Conservation (phyloP, 2,888 invertebrate genomes). For the Heliconius aoede region DNA sequence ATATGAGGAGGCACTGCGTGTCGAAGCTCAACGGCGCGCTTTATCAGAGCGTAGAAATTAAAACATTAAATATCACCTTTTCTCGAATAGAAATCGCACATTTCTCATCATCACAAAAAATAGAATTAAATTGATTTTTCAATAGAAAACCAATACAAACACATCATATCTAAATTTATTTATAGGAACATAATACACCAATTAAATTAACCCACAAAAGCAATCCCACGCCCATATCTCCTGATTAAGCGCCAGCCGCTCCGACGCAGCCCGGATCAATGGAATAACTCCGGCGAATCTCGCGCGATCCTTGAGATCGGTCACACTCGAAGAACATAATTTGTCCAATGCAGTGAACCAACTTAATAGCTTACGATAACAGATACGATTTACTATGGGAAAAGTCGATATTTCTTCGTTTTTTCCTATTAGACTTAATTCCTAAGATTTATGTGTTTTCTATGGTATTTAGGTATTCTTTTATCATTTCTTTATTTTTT, state of each 20-base stretch:
- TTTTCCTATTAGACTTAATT: neutral
- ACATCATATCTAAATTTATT: no score
- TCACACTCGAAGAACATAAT: conserved; percentile 46
- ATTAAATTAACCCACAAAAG: conserved; percentile 29
- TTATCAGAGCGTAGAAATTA: neutral
- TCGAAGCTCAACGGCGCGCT: no score
- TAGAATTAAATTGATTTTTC: no score
- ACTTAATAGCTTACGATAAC: conserved; percentile 33
- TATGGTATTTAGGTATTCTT: neutral
- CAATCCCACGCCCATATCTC: conserved; percentile 28
- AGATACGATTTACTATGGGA: conserved; percentile 34
- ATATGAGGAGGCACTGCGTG: neutral
- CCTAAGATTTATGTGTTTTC: neutral
- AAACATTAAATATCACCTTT: neutral
- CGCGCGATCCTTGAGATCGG: conserved; percentile 48
- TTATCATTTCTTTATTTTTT: neutral
- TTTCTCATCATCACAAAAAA: no score
- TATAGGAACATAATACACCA: conserved; percentile 10
- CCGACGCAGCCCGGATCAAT: conserved; percentile 44
- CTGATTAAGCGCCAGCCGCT: conserved; percentile 38
- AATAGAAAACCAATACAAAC: no score
- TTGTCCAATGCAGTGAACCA: conserved; percentile 44
- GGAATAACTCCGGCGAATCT: conserved; percentile 47
- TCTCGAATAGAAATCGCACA: no score
- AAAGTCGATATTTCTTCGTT: neutral